Percentiles rank a stretch among this genome's conserved stretches.
Evolutionary conservation across 2,113 vertebrate genomes (phyloP).

Genomic region (Drymodes brunneopygia): DNA sequence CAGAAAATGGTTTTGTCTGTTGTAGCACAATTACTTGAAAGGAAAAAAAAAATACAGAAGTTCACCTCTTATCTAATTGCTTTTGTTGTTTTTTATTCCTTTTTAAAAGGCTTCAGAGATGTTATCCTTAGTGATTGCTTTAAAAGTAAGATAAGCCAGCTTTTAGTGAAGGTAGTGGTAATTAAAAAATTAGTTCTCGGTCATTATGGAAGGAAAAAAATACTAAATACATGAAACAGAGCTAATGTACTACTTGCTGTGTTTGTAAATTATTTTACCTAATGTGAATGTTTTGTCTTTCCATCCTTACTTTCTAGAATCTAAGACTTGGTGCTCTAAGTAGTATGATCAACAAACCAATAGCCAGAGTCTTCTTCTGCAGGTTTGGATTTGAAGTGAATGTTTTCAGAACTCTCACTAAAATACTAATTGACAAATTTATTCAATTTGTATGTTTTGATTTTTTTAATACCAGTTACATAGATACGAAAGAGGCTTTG

Average conservation of each 20-base stretch:
- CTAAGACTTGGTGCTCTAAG: background rate
- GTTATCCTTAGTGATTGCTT: background rate
- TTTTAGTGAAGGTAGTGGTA: background rate
- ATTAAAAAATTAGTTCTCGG: background rate
- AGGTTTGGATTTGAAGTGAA: background rate
- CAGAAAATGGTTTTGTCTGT: background rate
- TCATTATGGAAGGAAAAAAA: background rate
- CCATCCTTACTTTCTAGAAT: background rate
- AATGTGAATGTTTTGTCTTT: background rate
- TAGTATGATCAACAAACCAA: background rate
- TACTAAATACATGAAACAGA: background rate
- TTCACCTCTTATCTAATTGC: background rate
- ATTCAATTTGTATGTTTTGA: background rate
- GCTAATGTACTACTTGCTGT: background rate
- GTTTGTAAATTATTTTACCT: background rate
- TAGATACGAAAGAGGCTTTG: background rate
- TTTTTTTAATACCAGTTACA: background rate
- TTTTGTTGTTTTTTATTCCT: background rate
- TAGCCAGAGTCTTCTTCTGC: background rate
- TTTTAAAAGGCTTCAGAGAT: background rate
- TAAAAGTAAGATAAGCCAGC: background rate
- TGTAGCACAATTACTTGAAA: background rate
- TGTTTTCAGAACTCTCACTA: background rate
- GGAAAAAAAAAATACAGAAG: background rate
- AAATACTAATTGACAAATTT: background rate